Percentiles rank a stretch among this genome's conserved stretches.
Evolutionary conservation across 1,140 invertebrate genomes (phyloP).

Genomic region (Rhagoletis zephyria): DNA sequence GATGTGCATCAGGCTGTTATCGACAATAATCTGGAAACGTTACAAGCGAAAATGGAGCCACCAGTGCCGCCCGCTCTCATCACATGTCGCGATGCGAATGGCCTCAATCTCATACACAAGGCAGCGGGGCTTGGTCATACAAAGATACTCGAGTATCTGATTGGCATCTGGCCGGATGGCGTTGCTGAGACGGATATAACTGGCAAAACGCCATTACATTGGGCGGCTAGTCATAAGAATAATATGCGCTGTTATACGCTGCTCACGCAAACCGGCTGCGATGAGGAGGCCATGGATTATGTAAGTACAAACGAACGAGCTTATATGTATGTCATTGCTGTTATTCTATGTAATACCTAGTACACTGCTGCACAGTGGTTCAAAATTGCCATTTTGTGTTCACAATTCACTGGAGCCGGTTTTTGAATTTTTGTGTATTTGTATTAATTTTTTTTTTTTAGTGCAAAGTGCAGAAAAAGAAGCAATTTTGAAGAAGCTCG

Average conservation of each 20-base stretch:
- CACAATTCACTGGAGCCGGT: no score
- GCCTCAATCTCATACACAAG: constrained; percentile 86
- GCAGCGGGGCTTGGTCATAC: constrained; percentile 85
- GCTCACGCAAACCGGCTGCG: constrained; percentile 83
- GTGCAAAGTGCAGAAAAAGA: no score
- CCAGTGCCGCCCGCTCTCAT: constrained; percentile 83
- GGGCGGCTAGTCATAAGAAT: constrained; percentile 84
- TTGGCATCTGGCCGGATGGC: constrained; percentile 81
- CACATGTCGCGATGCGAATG: constrained; percentile 85
- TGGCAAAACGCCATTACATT: constrained; percentile 92
- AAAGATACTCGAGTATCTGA: constrained; percentile 82
- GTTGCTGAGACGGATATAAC: constrained; percentile 82
- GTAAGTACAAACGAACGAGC: constrained; percentile 75
- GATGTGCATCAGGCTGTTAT: constrained; percentile 85
- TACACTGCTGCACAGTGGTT: not conserved
- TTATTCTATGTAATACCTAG: not conserved
- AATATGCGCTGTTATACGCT: constrained; percentile 82
- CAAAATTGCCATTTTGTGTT: no score
- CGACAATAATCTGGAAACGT: constrained; percentile 82
- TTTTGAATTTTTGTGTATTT: no score
- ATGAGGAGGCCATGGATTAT: constrained; percentile 85
- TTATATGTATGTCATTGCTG: not conserved
- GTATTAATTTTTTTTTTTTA: no score
- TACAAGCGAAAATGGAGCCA: constrained; percentile 79
- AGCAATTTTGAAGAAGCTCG: no score